Percentiles rank a stretch among this genome's conserved stretches.
phyloP scores from a whole-genome alignment of 2,797 vertebrate species.

The Acestrorhynchus altus region DNA sequence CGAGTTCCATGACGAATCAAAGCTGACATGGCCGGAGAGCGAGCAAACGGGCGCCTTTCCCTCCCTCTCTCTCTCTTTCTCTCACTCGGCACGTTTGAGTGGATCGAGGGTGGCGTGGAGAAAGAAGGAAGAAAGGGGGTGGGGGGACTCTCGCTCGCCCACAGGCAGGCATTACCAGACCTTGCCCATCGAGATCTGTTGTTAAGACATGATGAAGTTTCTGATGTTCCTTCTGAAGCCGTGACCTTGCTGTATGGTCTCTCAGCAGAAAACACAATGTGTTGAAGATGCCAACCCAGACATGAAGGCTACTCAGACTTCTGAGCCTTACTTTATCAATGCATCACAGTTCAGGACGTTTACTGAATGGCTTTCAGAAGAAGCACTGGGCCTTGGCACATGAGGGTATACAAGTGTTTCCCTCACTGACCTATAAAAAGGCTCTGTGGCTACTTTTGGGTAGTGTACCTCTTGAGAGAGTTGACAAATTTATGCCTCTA shows the following conservation, averaged over 20 bases:
- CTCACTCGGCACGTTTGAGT: slow-evolving; percentile 52
- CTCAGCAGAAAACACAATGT: slow-evolving; percentile 7
- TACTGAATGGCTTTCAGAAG: too few relatives aligned
- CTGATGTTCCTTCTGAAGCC: slow-evolving; percentile 15
- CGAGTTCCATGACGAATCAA: slow-evolving; percentile 51
- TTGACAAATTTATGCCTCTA: too few relatives aligned
- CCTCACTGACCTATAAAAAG: too few relatives aligned
- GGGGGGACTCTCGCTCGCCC: slow-evolving; percentile 18
- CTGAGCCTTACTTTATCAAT: too few relatives aligned
- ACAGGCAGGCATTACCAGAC: slow-evolving; percentile 46
- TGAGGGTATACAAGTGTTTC: too few relatives aligned
- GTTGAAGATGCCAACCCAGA: too few relatives aligned
- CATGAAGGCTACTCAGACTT: neutral
- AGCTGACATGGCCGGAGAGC: slow-evolving; percentile 66
- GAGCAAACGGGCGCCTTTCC: slow-evolving; percentile 44
- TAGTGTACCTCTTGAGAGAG: too few relatives aligned
- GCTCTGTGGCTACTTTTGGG: too few relatives aligned
- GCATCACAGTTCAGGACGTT: too few relatives aligned
- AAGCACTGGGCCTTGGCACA: too few relatives aligned
- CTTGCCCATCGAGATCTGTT: slow-evolving; percentile 45
- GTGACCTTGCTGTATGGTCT: slow-evolving; percentile 48
- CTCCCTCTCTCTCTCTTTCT: slow-evolving; percentile 9
- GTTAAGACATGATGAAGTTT: slow-evolving; percentile 48
- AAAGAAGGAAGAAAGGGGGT: slow-evolving; percentile 13
- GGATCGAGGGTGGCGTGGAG: slow-evolving; percentile 62